These are phyloP conservation scores for Trinectes maculatus DNA, from an alignment of 2,113 vertebrate genomes.

Conservation along the genomic window DNA sequence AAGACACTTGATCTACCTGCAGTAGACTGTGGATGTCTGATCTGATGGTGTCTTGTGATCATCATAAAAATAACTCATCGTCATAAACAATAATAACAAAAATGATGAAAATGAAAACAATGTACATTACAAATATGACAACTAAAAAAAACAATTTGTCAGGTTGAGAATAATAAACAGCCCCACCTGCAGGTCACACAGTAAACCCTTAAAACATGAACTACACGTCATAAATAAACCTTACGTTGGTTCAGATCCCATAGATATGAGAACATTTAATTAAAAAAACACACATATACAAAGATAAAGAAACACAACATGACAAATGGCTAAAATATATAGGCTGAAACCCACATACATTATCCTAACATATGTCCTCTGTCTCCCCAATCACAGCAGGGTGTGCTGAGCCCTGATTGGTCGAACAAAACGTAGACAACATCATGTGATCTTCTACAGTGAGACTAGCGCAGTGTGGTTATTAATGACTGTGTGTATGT, in stretches of 20 bases:
- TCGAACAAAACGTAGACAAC: background rate
- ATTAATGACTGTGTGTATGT: background rate
- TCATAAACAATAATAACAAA: too few species aligned
- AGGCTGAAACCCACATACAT: background rate
- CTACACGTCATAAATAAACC: too few species aligned
- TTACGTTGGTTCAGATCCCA: too few species aligned
- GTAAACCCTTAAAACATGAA: too few species aligned
- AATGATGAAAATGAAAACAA: too few species aligned
- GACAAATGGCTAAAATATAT: background rate
- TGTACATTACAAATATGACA: too few species aligned
- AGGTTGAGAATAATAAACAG: background rate
- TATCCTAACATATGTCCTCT: background rate
- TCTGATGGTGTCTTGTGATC: background rate
- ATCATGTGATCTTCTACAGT: slow-evolving; percentile 7
- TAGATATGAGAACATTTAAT: too few species aligned
- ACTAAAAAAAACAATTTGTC: too few species aligned
- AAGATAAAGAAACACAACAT: background rate
- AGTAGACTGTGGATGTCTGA: background rate
- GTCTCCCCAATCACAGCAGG: slow-evolving; percentile 10
- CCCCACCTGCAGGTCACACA: background rate
- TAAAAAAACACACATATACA: too few species aligned
- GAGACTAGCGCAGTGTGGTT: too few species aligned
- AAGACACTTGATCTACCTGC: background rate
- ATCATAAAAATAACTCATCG: background rate
- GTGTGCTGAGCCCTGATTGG: slow-evolving; percentile 29